Evolutionary conservation across 2,888 invertebrate genomes (phyloP).

Genomic region (Drosophila kokeensis): DNA sequence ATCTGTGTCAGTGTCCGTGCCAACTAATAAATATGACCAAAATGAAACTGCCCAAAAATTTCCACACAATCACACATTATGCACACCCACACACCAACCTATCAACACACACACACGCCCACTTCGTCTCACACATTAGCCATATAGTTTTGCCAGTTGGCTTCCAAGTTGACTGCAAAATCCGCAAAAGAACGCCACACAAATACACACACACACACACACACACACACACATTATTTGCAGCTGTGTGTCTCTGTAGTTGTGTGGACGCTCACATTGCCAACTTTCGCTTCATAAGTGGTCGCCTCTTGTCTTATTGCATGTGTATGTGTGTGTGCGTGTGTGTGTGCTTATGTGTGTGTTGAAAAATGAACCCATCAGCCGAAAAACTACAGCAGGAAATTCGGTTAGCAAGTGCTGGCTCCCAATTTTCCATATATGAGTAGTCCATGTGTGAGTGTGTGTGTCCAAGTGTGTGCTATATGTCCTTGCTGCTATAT

Average conservation of each 20-base stretch:
- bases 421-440: slow-evolving; percentile 61
- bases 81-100: slow-evolving; percentile 44
- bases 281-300: slow-evolving; percentile 77
- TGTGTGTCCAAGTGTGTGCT: slow-evolving; percentile 40
- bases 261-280: slow-evolving; percentile 46
- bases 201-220: slow-evolving; percentile 31
- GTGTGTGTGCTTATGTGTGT: slow-evolving; percentile 47
- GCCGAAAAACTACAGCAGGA: slow-evolving; percentile 79
- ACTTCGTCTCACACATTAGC: slow-evolving; percentile 72
- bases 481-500: slow-evolving; percentile 61
- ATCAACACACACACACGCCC: slow-evolving; percentile 34
- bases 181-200: slow-evolving; percentile 81
- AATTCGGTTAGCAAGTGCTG: slow-evolving; percentile 82
- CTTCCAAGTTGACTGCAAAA: slow-evolving; percentile 79
- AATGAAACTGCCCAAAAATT: slow-evolving; percentile 83
- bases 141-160: slow-evolving; percentile 77
- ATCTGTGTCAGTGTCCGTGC: slow-evolving; percentile 71
- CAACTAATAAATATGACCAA: slow-evolving; percentile 84
- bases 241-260: slow-evolving; percentile 24
- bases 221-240: slow-evolving; percentile 2
- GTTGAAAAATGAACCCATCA: slow-evolving; percentile 81
- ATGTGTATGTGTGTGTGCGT: slow-evolving; percentile 37
- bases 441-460: slow-evolving; percentile 9
- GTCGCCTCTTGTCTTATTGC: slow-evolving; percentile 57
- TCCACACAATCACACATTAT: slow-evolving; percentile 78